Percentiles rank a stretch among this genome's conserved stretches.
Conservation (phyloP, 2,797 vertebrate species). For the Pangasius djambal region DNA sequence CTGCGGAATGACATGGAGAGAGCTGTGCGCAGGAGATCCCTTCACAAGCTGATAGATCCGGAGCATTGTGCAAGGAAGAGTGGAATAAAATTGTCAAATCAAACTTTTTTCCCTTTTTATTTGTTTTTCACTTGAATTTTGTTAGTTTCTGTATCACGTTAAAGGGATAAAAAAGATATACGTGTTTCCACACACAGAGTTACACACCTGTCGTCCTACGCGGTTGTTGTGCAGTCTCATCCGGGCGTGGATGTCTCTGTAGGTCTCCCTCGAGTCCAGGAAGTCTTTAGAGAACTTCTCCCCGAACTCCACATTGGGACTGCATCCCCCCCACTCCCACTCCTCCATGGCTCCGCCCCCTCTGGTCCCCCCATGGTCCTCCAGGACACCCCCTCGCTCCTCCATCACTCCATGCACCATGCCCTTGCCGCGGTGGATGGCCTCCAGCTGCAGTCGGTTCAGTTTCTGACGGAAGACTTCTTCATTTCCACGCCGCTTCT, state of each 20-base stretch:
- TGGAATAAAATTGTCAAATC: background rate
- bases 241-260: conserved; percentile 95
- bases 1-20: background rate
- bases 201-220: conserved; percentile 93
- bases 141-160: background rate
- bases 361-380: conserved; percentile 1
- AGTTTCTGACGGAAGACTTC: conserved; percentile 94
- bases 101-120: background rate
- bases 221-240: conserved; percentile 98
- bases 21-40: background rate
- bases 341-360: conserved; percentile 86
- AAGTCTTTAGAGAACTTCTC: conserved; percentile 98
- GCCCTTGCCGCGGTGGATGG: conserved; percentile 93
- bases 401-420: conserved; percentile 97
- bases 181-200: background rate
- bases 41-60: background rate
- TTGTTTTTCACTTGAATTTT: background rate
- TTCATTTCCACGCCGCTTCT: conserved; percentile 90
- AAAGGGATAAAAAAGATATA: background rate
- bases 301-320: conserved; percentile 95
- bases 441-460: conserved; percentile 91
- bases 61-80: background rate
- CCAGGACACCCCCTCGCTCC: conserved; percentile 62
- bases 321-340: conserved; percentile 99
- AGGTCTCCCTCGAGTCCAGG: conserved; percentile 93